Conservation (phyloP, 2,888 invertebrate species). For the Eupithecia pulchellata region DNA sequence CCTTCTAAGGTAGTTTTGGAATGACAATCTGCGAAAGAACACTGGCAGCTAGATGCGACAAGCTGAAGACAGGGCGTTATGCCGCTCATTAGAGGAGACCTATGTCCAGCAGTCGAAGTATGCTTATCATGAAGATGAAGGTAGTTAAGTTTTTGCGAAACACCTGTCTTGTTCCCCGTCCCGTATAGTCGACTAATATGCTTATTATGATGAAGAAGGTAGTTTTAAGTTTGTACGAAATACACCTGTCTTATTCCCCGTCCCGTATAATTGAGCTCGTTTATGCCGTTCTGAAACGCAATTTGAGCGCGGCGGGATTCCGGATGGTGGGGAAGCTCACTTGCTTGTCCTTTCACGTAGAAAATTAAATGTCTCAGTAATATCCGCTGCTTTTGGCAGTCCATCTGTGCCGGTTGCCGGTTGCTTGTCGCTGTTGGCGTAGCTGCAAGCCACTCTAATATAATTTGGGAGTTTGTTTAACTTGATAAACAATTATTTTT, state of each 20-base stretch:
- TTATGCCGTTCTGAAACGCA: constrained; percentile 69
- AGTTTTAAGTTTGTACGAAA: not conserved
- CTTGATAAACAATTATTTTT: constrained; percentile 12
- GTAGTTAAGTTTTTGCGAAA: not conserved
- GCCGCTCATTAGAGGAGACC: no score
- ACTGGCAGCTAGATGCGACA: no score
- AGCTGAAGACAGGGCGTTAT: no score
- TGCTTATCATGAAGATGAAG: no score
- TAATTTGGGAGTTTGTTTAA: constrained; percentile 17
- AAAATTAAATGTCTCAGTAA: constrained; percentile 84
- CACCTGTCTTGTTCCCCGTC: constrained; percentile 3
- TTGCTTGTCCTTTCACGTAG: constrained; percentile 84
- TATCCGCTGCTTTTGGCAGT: constrained; percentile 82
- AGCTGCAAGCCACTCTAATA: constrained; percentile 29
- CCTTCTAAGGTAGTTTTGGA: not conserved
- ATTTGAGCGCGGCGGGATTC: constrained; percentile 65
- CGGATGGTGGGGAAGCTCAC: constrained; percentile 75
- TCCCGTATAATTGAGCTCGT: constrained; percentile 38
- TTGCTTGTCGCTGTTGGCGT: constrained; percentile 31
- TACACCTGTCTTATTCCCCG: not conserved
- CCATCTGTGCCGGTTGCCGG: constrained; percentile 62
- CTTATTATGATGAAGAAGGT: no score
- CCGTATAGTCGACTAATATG: no score
- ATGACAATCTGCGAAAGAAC: no score
- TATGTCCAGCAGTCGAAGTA: no score